Percentiles rank a stretch among this genome's conserved stretches.
Evolutionary conservation across 2,113 vertebrate genomes (phyloP).

Genomic region (Oncorhynchus tshawytscha): DNA sequence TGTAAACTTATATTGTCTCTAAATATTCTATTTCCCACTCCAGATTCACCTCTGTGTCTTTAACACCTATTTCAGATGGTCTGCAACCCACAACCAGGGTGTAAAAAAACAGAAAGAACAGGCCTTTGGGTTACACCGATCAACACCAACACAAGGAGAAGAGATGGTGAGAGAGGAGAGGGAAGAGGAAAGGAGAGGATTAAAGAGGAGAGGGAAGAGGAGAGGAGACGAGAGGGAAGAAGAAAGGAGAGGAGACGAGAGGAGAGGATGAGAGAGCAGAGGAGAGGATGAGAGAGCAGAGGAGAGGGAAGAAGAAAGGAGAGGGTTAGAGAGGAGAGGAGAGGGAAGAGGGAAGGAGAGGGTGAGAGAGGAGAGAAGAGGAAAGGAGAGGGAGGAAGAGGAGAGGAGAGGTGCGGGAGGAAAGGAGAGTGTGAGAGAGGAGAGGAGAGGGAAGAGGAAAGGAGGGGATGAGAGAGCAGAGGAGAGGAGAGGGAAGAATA

Average conservation of each 20-base stretch:
- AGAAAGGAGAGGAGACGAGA: neutral
- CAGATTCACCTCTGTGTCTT: conserved; percentile 10
- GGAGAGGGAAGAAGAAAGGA: too few species aligned
- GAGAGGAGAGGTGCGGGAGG: conserved; percentile 30
- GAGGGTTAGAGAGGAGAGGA: too few species aligned
- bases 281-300: too few species aligned
- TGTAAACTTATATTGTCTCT: neutral
- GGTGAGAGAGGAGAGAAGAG: neutral
- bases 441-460: too few species aligned
- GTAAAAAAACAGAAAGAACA: conserved; percentile 16
- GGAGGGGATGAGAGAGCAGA: too few species aligned
- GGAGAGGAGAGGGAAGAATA: too few species aligned
- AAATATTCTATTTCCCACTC: neutral
- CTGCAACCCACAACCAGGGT: neutral
- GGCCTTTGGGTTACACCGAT: conserved; percentile 37
- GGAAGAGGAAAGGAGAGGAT: too few species aligned
- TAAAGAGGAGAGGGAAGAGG: too few species aligned
- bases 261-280: too few species aligned
- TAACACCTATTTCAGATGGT: conserved; percentile 34
- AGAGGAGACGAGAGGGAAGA: too few species aligned
- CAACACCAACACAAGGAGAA: conserved; percentile 52
- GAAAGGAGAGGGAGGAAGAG: neutral
- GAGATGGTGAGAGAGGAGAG: too few species aligned
- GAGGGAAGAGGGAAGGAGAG: neutral
- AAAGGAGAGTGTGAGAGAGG: too few species aligned